Percentiles rank a stretch among this genome's conserved stretches.
These are phyloP conservation scores for Cuniculus paca DNA, from an alignment of 2,797 vertebrate species.

Conservation along the genomic window DNA sequence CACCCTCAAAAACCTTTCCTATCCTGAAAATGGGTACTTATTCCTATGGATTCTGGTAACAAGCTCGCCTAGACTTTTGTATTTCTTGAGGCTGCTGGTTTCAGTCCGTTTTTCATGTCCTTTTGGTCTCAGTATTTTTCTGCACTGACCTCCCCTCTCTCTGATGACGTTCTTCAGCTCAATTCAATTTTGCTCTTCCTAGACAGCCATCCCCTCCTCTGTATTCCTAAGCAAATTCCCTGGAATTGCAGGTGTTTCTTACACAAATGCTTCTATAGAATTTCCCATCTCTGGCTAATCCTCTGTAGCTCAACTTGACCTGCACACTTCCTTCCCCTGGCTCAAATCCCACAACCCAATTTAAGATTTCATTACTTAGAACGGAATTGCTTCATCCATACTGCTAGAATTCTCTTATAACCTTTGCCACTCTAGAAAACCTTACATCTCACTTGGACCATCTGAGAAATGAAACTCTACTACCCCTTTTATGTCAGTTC, in stretches of 20 bases:
- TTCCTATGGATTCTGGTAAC: not conserved
- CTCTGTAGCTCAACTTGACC: not conserved
- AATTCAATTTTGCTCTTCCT: not conserved
- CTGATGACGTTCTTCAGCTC: not conserved
- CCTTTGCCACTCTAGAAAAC: not conserved
- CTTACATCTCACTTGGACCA: not conserved
- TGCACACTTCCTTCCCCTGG: not conserved
- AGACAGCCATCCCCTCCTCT: not conserved
- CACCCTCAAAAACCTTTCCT: not conserved
- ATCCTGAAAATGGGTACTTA: not conserved
- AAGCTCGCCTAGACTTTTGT: not conserved
- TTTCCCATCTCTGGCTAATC: not conserved
- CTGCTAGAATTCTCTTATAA: not conserved
- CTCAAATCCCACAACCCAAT: accelerated
- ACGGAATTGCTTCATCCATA: not conserved
- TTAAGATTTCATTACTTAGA: not conserved
- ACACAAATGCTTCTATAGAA: not conserved
- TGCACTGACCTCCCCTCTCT: no score
- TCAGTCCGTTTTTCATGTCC: not conserved
- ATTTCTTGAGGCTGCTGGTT: not conserved
- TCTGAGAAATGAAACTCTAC: not conserved
- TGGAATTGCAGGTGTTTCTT: not conserved
- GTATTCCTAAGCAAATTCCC: not conserved
- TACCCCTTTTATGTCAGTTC: not conserved
- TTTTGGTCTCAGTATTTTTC: not conserved